phyloP scores from a whole-genome alignment of 1,140 invertebrate genomes.

The Leptinotarsa lineolata region DNA sequence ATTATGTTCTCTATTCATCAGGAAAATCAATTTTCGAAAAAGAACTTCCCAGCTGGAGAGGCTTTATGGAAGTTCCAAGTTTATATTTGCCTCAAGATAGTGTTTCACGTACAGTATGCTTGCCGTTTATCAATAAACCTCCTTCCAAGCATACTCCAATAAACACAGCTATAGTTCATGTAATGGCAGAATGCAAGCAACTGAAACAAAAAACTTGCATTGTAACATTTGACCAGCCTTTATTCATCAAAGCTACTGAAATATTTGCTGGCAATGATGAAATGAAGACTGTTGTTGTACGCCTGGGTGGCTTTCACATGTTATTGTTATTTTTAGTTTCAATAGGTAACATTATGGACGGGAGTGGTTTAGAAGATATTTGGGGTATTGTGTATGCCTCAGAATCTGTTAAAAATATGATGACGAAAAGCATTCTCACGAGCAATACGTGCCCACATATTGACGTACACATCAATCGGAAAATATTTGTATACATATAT shows the following conservation, averaged over 20 bases:
- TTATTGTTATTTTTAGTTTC: slow-evolving; percentile 44
- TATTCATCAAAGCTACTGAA: slow-evolving; percentile 39
- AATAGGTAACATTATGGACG: slow-evolving; percentile 38
- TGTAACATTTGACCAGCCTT: slow-evolving; percentile 43
- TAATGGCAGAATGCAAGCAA: background rate
- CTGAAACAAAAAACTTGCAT: slow-evolving; percentile 34
- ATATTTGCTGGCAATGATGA: slow-evolving; percentile 23
- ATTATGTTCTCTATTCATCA: slow-evolving; percentile 26
- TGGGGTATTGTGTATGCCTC: slow-evolving; percentile 35
- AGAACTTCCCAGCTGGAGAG: too few relatives aligned
- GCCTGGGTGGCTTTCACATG: slow-evolving; percentile 49
- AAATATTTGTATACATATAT: slow-evolving; percentile 36
- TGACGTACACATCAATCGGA: slow-evolving; percentile 49
- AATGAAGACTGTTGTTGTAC: slow-evolving; percentile 33
- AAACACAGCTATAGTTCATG: background rate
- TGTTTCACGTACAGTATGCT: background rate
- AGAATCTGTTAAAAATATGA: slow-evolving; percentile 54
- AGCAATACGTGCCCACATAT: slow-evolving; percentile 53
- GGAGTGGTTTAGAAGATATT: slow-evolving; percentile 40
- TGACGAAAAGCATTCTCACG: slow-evolving; percentile 49
- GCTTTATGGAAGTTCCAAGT: background rate
- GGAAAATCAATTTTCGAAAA: too few relatives aligned
- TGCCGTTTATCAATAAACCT: background rate
- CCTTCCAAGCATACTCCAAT: background rate
- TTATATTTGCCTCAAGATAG: background rate